These are phyloP conservation scores for Cephalopachus bancanus DNA, from an alignment of 2,797 vertebrate species.

Conservation along the genomic window DNA sequence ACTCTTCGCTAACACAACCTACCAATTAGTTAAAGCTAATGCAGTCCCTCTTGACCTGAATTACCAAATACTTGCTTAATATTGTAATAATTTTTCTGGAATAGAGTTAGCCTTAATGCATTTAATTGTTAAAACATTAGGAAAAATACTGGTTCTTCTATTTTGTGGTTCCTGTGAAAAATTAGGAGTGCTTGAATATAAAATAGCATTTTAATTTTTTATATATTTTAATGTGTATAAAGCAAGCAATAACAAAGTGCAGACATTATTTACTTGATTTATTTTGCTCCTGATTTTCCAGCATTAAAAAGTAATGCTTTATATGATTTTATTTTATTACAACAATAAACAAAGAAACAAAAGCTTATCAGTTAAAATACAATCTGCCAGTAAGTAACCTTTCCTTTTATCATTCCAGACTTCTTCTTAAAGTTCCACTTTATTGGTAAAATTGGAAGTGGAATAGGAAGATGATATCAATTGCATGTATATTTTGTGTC, in stretches of 20 bases:
- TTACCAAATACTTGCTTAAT: slow-evolving; percentile 44
- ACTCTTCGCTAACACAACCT: not conserved
- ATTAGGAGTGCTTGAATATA: slow-evolving; percentile 70
- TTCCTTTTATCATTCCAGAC: slow-evolving; percentile 76
- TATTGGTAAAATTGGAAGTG: slow-evolving; percentile 67
- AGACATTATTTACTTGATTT: slow-evolving; percentile 76
- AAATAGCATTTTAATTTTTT: slow-evolving; percentile 85
- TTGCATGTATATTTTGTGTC: slow-evolving; percentile 1
- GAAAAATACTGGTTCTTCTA: slow-evolving; percentile 15
- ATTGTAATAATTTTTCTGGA: not conserved
- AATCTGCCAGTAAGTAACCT: slow-evolving; percentile 76
- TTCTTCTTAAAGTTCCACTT: slow-evolving; percentile 73
- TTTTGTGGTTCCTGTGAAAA: slow-evolving; percentile 58
- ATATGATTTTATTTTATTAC: slow-evolving; percentile 83
- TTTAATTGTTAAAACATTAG: slow-evolving; percentile 57
- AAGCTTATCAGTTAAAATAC: slow-evolving; percentile 81
- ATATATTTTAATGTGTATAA: slow-evolving; percentile 77
- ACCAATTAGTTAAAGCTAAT: not conserved
- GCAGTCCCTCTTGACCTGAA: not conserved
- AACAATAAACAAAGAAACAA: slow-evolving; percentile 83
- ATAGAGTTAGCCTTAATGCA: slow-evolving; percentile 23
- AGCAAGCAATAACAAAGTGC: slow-evolving; percentile 74
- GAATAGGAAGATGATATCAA: slow-evolving; percentile 72
- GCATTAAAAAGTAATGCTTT: slow-evolving; percentile 86
- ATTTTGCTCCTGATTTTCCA: slow-evolving; percentile 77